These are phyloP conservation scores for Pristionchus pacificus DNA, from an alignment of 1,140 invertebrate genomes.

Conservation along the genomic window DNA sequence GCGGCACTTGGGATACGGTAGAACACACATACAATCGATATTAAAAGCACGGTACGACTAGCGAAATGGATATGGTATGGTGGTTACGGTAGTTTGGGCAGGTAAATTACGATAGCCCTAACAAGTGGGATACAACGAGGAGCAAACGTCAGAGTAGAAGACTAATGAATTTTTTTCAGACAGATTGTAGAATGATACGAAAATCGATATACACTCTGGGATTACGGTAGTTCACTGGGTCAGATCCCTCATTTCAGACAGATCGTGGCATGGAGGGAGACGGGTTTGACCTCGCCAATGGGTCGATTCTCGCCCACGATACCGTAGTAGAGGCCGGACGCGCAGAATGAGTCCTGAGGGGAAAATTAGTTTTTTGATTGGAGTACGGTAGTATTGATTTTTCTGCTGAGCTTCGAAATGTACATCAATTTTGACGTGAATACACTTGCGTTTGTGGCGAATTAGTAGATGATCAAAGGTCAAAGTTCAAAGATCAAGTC, in stretches of 20 bases:
- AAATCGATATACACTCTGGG: too few species aligned
- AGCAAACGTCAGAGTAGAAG: too few species aligned
- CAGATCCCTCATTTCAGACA: constrained; percentile 23
- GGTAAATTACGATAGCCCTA: too few species aligned
- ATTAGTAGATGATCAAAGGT: not conserved
- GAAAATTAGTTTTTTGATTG: not conserved
- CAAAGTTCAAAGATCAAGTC: not conserved
- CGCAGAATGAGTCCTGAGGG: constrained; percentile 23
- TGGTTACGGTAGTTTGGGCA: too few species aligned
- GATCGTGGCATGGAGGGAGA: constrained; percentile 27
- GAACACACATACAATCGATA: too few species aligned
- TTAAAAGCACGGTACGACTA: too few species aligned
- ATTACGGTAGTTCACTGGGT: too few species aligned
- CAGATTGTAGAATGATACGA: too few species aligned
- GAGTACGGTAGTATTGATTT: not conserved
- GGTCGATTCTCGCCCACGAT: constrained; percentile 19
- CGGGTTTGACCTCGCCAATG: constrained; percentile 24
- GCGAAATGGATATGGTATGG: too few species aligned
- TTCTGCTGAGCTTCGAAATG: not conserved
- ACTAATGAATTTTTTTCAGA: too few species aligned
- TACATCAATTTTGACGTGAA: not conserved
- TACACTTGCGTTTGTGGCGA: not conserved
- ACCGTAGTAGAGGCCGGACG: constrained; percentile 27
- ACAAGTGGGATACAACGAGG: too few species aligned
- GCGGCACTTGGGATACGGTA: too few species aligned